phyloP scores from a whole-genome alignment of 1,140 invertebrate genomes.

The Steinernema feltiae region DNA sequence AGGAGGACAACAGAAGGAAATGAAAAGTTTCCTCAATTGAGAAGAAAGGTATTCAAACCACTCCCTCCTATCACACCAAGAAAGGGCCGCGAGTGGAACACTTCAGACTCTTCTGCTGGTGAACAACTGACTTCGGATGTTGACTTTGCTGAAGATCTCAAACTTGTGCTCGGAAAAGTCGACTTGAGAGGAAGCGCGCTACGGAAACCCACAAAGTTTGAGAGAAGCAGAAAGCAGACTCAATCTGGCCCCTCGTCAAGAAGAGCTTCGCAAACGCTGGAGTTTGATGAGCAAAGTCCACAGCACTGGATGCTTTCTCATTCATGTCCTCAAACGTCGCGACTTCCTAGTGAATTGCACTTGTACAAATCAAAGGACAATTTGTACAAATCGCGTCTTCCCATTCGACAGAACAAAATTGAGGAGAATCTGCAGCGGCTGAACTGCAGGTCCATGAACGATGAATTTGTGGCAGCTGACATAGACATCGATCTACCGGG shows the following conservation, averaged over 20 bases:
- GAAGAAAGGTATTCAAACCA: no score
- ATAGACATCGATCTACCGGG: slow-evolving; percentile 5
- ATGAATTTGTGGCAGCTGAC: neutral
- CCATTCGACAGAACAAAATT: neutral
- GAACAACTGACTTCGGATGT: neutral
- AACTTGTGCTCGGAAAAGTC: neutral
- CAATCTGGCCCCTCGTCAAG: neutral
- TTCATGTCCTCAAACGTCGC: neutral
- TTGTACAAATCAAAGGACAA: slow-evolving; percentile 7
- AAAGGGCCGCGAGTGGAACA: neutral
- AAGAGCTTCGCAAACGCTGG: neutral
- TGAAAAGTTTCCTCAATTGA: no score
- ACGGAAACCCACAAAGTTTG: neutral
- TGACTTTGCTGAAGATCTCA: neutral
- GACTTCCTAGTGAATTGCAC: neutral
- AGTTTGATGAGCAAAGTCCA: neutral
- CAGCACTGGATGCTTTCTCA: neutral
- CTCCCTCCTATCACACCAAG: no score
- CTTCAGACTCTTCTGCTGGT: neutral
- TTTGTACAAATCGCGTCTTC: slow-evolving; percentile 7
- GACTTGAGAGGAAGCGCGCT: neutral
- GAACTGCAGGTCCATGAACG: neutral
- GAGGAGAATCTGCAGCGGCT: neutral
- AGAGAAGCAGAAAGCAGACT: neutral
- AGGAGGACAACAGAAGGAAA: no score